phyloP scores from a whole-genome alignment of 2,113 vertebrate genomes.

The Otocyon megalotis region DNA sequence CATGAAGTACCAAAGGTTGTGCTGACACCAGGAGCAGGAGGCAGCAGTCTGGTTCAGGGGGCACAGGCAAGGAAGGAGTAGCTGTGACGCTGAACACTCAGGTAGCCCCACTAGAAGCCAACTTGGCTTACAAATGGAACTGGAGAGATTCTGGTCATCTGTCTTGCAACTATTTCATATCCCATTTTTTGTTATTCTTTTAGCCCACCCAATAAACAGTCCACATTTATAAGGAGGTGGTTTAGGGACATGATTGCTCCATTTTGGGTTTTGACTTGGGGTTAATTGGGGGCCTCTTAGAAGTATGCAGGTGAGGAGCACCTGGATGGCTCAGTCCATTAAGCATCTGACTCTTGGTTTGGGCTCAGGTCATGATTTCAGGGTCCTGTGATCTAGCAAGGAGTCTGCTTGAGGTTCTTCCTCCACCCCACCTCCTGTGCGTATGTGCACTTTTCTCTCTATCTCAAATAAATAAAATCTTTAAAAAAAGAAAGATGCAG shows the following conservation, averaged over 20 bases:
- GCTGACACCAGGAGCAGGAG: too few species aligned
- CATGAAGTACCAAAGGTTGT: neutral
- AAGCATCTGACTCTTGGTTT: neutral
- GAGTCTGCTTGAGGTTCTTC: neutral
- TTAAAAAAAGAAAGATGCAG: neutral
- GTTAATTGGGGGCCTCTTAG: neutral
- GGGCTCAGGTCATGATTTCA: neutral
- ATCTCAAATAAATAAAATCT: neutral
- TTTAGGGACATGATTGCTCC: neutral
- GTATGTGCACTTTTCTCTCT: neutral
- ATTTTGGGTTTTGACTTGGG: neutral
- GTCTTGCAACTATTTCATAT: neutral
- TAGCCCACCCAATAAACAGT: neutral
- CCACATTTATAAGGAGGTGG: neutral
- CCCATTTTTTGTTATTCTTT: neutral
- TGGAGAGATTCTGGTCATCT: neutral
- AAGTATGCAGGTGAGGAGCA: neutral
- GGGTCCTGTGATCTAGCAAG: neutral
- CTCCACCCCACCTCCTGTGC: neutral
- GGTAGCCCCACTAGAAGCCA: neutral
- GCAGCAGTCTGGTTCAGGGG: neutral
- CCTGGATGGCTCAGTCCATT: neutral
- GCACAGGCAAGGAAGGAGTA: neutral
- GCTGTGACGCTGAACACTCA: neutral
- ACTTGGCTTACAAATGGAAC: neutral